Percentiles rank a stretch among this genome's conserved stretches.
phyloP scores from a whole-genome alignment of 2,113 vertebrate genomes.

The Chloropsis hardwickii region DNA sequence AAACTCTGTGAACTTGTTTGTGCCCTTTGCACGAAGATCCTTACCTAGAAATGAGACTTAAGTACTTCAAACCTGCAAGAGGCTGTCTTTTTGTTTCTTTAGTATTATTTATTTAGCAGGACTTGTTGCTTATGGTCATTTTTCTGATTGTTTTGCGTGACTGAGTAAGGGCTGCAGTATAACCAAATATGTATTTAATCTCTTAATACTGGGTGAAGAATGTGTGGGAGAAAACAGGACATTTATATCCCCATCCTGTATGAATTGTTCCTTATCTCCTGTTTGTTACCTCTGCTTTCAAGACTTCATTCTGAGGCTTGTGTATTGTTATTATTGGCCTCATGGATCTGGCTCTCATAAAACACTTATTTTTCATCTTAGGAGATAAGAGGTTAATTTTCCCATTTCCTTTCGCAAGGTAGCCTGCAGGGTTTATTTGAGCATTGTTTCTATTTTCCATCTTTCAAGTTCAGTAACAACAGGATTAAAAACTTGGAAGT shows the following conservation, averaged over 20 bases:
- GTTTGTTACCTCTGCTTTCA: background rate
- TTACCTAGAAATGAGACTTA: background rate
- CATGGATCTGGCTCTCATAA: background rate
- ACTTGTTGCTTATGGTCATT: background rate
- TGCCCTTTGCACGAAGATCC: background rate
- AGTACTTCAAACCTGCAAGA: background rate
- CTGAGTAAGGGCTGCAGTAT: background rate
- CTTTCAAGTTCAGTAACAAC: background rate
- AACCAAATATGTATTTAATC: background rate
- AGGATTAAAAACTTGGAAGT: constrained; percentile 41
- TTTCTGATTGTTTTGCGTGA: background rate
- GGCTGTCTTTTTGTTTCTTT: background rate
- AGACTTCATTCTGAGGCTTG: background rate
- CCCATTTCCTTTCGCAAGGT: background rate
- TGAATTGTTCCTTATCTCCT: background rate
- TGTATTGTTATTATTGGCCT: background rate
- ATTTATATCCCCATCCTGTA: background rate
- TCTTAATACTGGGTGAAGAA: background rate
- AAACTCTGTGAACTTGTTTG: background rate
- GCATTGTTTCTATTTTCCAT: background rate
- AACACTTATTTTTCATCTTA: background rate
- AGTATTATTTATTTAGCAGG: background rate
- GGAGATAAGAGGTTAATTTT: constrained; percentile 21
- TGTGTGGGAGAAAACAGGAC: background rate
- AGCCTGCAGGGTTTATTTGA: background rate